phyloP scores from a whole-genome alignment of 2,797 vertebrate genomes.

The Myotis vivesi region DNA sequence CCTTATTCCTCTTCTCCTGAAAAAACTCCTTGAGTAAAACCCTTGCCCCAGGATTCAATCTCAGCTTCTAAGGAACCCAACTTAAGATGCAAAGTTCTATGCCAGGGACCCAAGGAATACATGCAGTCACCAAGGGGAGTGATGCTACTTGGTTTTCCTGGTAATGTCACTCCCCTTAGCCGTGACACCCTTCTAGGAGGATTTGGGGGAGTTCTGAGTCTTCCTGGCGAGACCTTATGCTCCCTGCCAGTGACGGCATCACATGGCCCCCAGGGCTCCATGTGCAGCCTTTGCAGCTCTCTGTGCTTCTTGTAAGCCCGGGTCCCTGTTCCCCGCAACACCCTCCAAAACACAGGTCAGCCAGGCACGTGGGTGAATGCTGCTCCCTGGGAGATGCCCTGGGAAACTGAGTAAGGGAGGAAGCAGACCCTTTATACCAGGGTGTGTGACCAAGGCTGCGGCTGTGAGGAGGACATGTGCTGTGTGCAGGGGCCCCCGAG shows the following conservation, averaged over 20 bases:
- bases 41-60: neutral
- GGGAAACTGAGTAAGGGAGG: neutral
- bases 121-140: neutral
- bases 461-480: neutral
- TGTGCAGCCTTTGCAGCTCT: too few species aligned
- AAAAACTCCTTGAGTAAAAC: neutral
- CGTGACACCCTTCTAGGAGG: fast-evolving
- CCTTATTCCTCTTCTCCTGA: neutral
- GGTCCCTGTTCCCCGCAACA: neutral
- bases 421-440: neutral
- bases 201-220: neutral
- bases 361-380: neutral
- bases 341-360: neutral
- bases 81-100: neutral
- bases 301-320: neutral
- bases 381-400: neutral
- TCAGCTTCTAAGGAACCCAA: neutral
- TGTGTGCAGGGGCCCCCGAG: neutral
- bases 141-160: neutral
- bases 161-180: neutral
- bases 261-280: neutral
- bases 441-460: too few species aligned
- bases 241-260: neutral
- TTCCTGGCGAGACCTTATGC: neutral
- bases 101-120: neutral